Evolutionary conservation across 2,113 vertebrate genomes (phyloP).

Genomic region (Eubucco bourcierii): DNA sequence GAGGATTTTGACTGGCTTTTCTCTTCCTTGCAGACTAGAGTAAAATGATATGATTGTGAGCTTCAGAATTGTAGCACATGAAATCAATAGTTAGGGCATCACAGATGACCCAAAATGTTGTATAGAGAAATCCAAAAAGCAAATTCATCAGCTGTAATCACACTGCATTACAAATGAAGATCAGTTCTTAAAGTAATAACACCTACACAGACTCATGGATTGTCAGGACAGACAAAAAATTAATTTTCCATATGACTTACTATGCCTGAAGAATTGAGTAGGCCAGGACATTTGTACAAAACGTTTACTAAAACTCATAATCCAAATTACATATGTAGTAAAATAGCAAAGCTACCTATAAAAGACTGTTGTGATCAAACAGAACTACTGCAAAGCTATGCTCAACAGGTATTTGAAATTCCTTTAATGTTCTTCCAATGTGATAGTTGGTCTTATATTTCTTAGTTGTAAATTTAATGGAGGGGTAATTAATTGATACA

Average conservation of each 20-base stretch:
- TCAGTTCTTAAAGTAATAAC: background rate
- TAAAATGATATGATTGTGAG: background rate
- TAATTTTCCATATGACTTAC: background rate
- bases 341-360: background rate
- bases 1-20: background rate
- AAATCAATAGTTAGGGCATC: background rate
- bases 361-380: background rate
- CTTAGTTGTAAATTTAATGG: background rate
- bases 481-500: too few relatives aligned
- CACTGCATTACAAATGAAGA: background rate
- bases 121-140: background rate
- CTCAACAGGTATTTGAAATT: background rate
- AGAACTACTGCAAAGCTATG: accelerated
- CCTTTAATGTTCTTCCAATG: background rate
- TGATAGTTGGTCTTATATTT: background rate
- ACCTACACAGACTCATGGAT: background rate
- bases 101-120: background rate
- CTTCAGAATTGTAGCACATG: background rate
- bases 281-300: background rate
- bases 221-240: background rate
- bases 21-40: background rate
- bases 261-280: background rate
- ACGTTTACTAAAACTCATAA: background rate
- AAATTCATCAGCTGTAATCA: background rate
- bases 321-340: background rate